Evolutionary conservation across 2,888 invertebrate genomes (phyloP).

Genomic region (Flexamia atlantica): DNA sequence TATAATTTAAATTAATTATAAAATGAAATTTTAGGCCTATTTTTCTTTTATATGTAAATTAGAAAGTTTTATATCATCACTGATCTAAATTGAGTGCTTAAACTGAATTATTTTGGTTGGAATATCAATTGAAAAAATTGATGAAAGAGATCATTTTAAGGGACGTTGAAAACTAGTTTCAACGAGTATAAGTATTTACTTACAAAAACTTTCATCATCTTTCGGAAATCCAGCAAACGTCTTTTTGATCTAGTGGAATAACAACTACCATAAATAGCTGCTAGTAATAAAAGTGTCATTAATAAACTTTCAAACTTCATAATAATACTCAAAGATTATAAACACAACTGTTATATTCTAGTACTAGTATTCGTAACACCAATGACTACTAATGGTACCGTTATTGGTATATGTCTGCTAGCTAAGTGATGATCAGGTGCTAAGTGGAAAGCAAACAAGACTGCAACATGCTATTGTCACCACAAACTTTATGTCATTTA

Average conservation of each 20-base stretch:
- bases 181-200: background rate
- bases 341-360: background rate
- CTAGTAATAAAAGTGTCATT: background rate
- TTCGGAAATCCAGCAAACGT: conserved; percentile 42
- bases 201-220: conserved; percentile 55
- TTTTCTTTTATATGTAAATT: too few relatives aligned
- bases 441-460: background rate
- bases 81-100: too few relatives aligned
- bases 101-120: too few relatives aligned
- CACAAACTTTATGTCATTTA: too few relatives aligned
- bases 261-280: background rate
- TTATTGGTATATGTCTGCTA: background rate
- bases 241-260: background rate
- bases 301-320: background rate
- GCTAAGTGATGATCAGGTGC: background rate
- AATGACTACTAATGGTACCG: background rate
- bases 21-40: too few relatives aligned
- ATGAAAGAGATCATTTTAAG: too few relatives aligned
- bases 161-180: too few relatives aligned
- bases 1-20: too few relatives aligned
- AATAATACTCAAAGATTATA: background rate
- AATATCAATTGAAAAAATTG: too few relatives aligned
- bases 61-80: too few relatives aligned
- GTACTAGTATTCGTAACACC: too few relatives aligned
- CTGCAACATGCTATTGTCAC: too few relatives aligned